Evolutionary conservation across 2,797 vertebrate species (phyloP).

Genomic region (Hyperoplus immaculatus): DNA sequence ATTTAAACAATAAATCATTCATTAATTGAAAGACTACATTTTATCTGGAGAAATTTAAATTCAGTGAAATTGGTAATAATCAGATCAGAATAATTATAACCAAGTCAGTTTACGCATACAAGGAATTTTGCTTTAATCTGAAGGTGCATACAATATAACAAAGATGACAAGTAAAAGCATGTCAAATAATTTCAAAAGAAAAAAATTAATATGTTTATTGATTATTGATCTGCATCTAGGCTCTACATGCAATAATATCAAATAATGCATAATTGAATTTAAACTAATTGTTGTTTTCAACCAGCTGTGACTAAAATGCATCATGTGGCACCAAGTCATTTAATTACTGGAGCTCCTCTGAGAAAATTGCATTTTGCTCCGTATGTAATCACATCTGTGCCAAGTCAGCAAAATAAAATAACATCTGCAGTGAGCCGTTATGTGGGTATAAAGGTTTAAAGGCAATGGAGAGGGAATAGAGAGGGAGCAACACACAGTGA

Average conservation of each 20-base stretch:
- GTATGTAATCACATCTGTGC: slow-evolving; percentile 66
- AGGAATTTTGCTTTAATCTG: too few relatives aligned
- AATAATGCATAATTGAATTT: slow-evolving; percentile 59
- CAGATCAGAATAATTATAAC: too few relatives aligned
- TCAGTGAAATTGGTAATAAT: slow-evolving; percentile 34
- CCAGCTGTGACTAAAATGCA: slow-evolving; percentile 47
- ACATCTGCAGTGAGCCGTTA: slow-evolving; percentile 44
- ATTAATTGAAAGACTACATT: slow-evolving; percentile 7
- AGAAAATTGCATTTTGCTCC: slow-evolving; percentile 59
- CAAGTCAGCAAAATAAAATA: slow-evolving; percentile 72
- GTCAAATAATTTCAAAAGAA: too few relatives aligned
- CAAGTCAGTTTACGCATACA: too few relatives aligned
- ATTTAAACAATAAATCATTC: not conserved
- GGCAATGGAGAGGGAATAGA: slow-evolving; percentile 5
- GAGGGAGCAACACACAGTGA: slow-evolving; percentile 6
- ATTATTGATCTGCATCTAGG: slow-evolving; percentile 58
- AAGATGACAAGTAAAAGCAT: too few relatives aligned
- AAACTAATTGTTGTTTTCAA: slow-evolving; percentile 51
- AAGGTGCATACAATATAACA: too few relatives aligned
- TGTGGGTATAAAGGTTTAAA: slow-evolving; percentile 43
- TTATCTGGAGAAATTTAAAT: not conserved
- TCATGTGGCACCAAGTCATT: slow-evolving; percentile 47
- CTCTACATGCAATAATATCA: slow-evolving; percentile 57
- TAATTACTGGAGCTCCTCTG: slow-evolving; percentile 62
- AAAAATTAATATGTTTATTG: not conserved